These are phyloP conservation scores for Notocelia uddmanniana DNA, from an alignment of 2,888 invertebrate genomes.

Conservation along the genomic window DNA sequence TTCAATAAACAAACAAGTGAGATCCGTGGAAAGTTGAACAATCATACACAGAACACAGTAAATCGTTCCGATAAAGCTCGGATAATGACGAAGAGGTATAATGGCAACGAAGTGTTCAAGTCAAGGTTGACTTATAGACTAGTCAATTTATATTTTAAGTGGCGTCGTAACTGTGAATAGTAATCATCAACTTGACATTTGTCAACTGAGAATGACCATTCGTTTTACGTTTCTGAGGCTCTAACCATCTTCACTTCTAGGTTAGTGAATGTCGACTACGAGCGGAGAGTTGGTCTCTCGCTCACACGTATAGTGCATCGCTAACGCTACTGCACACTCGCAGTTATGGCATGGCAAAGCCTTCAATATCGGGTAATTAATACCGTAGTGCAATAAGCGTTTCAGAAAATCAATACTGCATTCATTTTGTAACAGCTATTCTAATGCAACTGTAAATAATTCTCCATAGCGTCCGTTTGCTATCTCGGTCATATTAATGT, in stretches of 20 bases:
- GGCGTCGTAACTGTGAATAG: background rate
- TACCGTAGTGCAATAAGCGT: background rate
- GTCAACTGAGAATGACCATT: too few relatives aligned
- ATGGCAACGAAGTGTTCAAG: constrained; percentile 34
- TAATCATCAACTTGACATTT: background rate
- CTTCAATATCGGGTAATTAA: too few relatives aligned
- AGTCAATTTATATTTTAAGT: constrained; percentile 9
- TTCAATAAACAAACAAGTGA: constrained; percentile 45
- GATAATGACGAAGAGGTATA: constrained; percentile 28
- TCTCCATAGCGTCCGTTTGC: background rate
- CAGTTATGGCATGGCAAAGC: too few relatives aligned
- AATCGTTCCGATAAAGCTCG: constrained; percentile 1
- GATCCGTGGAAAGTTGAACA: constrained; percentile 44
- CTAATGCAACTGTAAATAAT: background rate
- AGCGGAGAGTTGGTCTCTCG: too few relatives aligned
- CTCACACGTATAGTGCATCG: too few relatives aligned
- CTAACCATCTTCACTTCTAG: too few relatives aligned
- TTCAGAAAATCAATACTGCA: background rate
- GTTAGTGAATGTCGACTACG: too few relatives aligned
- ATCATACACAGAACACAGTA: constrained; percentile 23
- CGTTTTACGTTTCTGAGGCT: too few relatives aligned
- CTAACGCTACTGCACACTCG: too few relatives aligned
- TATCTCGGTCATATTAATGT: background rate
- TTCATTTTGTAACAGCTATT: background rate
- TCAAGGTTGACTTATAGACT: constrained; percentile 24